Evolutionary conservation across 2,797 vertebrate genomes (phyloP), one percentile per base, ranked within the genome.

Genomic region (Molossus alvarezi): DNA sequence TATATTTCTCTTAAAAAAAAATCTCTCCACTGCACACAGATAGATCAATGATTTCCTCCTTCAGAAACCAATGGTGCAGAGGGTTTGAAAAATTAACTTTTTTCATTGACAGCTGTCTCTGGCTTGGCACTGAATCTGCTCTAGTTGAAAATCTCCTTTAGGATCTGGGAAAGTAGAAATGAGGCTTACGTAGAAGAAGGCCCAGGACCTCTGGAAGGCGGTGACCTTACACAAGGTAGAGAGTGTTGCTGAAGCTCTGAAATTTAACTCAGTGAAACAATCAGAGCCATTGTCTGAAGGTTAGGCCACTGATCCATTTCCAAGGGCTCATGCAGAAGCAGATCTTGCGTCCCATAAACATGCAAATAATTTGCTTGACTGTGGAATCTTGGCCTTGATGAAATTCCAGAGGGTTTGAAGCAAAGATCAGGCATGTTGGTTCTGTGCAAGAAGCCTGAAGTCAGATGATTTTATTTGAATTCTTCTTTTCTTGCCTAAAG

Each of bases 1-100:
- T 97, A 96, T 97, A 97, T 98, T 98, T 97, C 94, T 81, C 84
- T 92, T 65, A 95, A 96, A 94, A 97, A 97, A 92, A 97, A 98
- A 97, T 88, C 55, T 95, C n/a, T 93, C 64, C 21, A 48, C 9
- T 93, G 27, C 76, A 94, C 21, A 95, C 48, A 81, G 92, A 76
- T 93, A 97, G 94, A 97, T 98, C 97, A 98, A 95, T 97, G 62
- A 76, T 94, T 97, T 97, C 93, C 83, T 97, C 65, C 75, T 98
- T 97, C 23, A 94, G 72, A 97, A 97, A 48, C 86, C 80, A 76
- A 84, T 88, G 87, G 65, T 90, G 94, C 75, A 83, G 91, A 94
- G 62, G 71, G 18, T 89, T 91, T 97, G 79, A 94, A 94, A 97
- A 98, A 94, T 92, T 95, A 96, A 92, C n/a, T 83, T 81, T 72